Evolutionary conservation across 2,797 vertebrate species (phyloP), one percentile per base, ranked within the genome.

Genomic region (Gambusia yucatana): DNA sequence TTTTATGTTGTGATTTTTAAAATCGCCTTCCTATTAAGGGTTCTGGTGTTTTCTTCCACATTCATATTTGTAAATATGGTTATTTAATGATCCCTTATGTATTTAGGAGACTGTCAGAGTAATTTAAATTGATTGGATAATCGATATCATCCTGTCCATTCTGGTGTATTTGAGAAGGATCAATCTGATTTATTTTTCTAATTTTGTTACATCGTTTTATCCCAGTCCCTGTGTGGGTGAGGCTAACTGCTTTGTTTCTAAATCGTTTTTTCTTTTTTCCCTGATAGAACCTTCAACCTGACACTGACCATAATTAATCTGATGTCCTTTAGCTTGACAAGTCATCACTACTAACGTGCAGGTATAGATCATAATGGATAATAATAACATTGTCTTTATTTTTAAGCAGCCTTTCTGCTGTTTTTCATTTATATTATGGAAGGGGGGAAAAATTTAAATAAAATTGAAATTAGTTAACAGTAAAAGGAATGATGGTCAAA

Each of bases 221-320:
- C 33, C 47, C 6, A 57, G 10, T 17, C n/a, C 55, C 39, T 74
- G 1, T n/a, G 52, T n/a, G 22, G 2, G 28, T 7, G 5, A 7
- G 5, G n/a, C 4, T 1, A 7, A n/a, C 41, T 44, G 44, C 52
- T 73, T 70, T 41, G 25, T 65, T 16, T 41, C 13, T 84, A 78
- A 87, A 39, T 20, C 71, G 78, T 77, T 87, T 74, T 10, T 44
- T 83, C 17, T 61, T 0, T 63, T 30, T 78, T 81, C 61, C 84
- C 48, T 80, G 71, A 47, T 86, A 94, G 92, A 87, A 89, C 70
- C 48, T 78, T 79, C 76, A 75, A 77, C 67, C 39, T 46, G 71
- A 39, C 46, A 84, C 83, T 7, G 57, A 88, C 80, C 82, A 73
- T 82, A 70, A 76, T 77, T 82, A 48, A 76, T 81, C 57, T 39